Conservation (phyloP, 2,888 invertebrate genomes). For the Trachelus stipa region DNA sequence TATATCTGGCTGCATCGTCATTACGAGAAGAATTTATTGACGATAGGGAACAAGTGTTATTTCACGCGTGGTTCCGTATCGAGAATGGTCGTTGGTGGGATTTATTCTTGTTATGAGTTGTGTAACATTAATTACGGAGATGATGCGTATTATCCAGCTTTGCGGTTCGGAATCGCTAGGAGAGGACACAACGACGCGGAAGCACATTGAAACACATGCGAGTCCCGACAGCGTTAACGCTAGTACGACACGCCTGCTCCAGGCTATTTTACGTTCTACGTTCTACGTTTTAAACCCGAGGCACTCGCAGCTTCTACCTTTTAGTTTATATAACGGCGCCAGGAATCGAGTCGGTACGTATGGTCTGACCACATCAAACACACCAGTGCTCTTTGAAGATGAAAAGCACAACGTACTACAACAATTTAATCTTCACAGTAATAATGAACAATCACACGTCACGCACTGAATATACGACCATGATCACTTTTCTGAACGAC, state of each 20-base stretch:
- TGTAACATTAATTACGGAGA: background rate
- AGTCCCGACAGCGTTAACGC: background rate
- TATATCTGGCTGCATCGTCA: background rate
- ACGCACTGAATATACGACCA: conserved; percentile 21
- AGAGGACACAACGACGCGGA: background rate
- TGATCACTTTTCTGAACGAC: conserved; percentile 7
- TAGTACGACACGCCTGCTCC: background rate
- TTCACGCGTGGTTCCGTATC: background rate
- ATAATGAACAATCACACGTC: conserved; percentile 35
- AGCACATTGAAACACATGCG: background rate
- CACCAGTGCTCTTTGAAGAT: conserved; percentile 51
- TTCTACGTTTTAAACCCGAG: background rate
- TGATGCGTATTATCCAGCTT: background rate
- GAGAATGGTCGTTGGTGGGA: background rate
- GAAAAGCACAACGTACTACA: conserved; percentile 50
- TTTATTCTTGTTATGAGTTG: background rate
- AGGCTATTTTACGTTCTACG: background rate
- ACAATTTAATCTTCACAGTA: conserved; percentile 55
- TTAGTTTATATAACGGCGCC: conserved; percentile 26
- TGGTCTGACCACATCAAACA: conserved; percentile 52
- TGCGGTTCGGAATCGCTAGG: background rate
- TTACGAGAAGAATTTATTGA: background rate
- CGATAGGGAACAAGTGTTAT: background rate
- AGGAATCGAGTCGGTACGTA: conserved; percentile 29
- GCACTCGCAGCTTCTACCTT: conserved; percentile 7